Evolutionary conservation across 2,113 vertebrate genomes (phyloP).

Genomic region (Ictidomys tridecemlineatus): DNA sequence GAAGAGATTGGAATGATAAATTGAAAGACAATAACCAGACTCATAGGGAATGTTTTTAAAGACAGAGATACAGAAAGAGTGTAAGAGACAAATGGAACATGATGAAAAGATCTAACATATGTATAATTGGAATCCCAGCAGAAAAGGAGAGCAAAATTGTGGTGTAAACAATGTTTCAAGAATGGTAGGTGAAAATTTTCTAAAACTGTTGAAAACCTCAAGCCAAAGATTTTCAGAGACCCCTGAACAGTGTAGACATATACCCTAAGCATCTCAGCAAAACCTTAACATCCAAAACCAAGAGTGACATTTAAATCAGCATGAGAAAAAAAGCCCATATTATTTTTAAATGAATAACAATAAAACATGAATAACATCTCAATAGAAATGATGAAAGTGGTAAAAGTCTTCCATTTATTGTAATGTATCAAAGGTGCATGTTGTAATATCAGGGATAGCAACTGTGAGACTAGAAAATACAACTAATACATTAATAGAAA

Average conservation of each 20-base stretch:
- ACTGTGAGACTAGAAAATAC: not conserved
- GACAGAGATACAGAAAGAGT: not conserved
- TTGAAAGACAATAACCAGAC: not conserved
- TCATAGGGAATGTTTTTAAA: constrained; percentile 48
- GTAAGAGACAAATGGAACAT: not conserved
- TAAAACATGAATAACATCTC: constrained; percentile 12
- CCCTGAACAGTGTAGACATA: not conserved
- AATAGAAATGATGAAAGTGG: constrained; percentile 5
- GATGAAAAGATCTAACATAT: not conserved
- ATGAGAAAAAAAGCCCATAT: not conserved
- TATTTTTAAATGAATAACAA: constrained; percentile 37
- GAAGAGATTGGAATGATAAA: not conserved
- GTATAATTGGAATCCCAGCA: not conserved
- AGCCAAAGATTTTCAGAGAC: constrained; percentile 53
- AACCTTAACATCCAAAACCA: constrained; percentile 2
- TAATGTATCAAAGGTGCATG: not conserved
- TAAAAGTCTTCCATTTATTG: constrained; percentile 17
- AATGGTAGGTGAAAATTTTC: constrained; percentile 19
- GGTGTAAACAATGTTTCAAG: constrained; percentile 43
- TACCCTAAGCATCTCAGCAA: not conserved
- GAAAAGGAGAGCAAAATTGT: not conserved
- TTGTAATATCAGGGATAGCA: not conserved
- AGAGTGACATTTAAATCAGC: not conserved
- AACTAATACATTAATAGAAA: not conserved
- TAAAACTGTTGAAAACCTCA: not conserved